Percentiles rank a stretch among this genome's conserved stretches.
Conservation (phyloP, 1,140 invertebrate genomes). For the Gerris buenoi region DNA sequence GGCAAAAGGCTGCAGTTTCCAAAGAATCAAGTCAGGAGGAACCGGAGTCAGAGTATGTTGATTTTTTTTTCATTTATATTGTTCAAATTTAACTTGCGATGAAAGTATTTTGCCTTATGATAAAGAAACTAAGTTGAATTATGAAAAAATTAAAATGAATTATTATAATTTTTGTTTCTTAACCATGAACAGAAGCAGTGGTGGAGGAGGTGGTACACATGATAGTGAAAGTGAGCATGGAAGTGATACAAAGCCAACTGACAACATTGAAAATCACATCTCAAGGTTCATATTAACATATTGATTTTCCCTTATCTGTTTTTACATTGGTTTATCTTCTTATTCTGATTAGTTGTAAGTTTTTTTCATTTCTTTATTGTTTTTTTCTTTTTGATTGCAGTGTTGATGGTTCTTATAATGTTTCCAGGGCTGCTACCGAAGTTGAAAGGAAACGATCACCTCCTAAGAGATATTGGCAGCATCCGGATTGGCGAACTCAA, state of each 20-base stretch:
- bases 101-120: too few species aligned
- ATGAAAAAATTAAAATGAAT: too few species aligned
- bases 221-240: background rate
- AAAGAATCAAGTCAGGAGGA: constrained; percentile 42
- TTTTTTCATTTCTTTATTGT: background rate
- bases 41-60: constrained; percentile 16
- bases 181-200: constrained; percentile 10
- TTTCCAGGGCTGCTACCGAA: background rate
- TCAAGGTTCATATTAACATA: too few species aligned
- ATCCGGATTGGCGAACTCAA: background rate
- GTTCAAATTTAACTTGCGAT: too few species aligned
- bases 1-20: constrained; percentile 16
- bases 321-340: too few species aligned
- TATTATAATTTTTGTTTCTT: too few species aligned
- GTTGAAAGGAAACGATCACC: background rate
- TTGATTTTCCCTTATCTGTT: too few species aligned
- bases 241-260: background rate
- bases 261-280: too few species aligned
- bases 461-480: constrained; percentile 1
- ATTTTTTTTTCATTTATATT: too few species aligned
- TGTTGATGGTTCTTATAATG: background rate
- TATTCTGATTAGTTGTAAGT: too few species aligned
- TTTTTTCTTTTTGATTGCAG: background rate
- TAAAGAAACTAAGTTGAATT: too few species aligned
- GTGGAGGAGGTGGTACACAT: background rate